Evolutionary conservation across 2,888 invertebrate species (phyloP).

Genomic region (Blastobasis lacticolella): DNA sequence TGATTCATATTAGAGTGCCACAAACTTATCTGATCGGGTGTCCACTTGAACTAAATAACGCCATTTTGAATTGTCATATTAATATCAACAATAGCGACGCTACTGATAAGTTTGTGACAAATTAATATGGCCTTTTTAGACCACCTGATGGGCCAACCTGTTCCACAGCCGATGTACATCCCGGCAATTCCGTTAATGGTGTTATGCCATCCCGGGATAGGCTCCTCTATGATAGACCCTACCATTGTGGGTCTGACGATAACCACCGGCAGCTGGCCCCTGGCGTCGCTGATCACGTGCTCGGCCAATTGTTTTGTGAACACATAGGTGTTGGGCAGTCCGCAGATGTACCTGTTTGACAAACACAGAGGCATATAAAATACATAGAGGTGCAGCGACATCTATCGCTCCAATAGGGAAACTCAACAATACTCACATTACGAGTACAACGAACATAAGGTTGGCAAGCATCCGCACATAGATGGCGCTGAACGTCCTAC

Average conservation of each 20-base stretch:
- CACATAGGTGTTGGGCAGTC: slow-evolving; percentile 88
- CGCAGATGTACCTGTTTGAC: slow-evolving; percentile 53
- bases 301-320: slow-evolving; percentile 89
- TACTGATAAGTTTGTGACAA: too few relatives aligned
- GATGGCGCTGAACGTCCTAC: too few relatives aligned
- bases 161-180: neutral
- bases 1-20: too few relatives aligned
- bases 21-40: too few relatives aligned
- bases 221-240: slow-evolving; percentile 67
- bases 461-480: too few relatives aligned
- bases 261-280: slow-evolving; percentile 75
- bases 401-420: too few relatives aligned
- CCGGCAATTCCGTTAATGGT: slow-evolving; percentile 54
- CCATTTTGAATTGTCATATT: too few relatives aligned
- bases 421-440: too few relatives aligned
- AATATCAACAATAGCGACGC: too few relatives aligned
- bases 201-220: slow-evolving; percentile 83
- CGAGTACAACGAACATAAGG: too few relatives aligned
- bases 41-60: too few relatives aligned
- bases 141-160: neutral
- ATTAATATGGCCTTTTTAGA: too few relatives aligned
- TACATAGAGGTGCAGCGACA: neutral
- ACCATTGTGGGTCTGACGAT: slow-evolving; percentile 82
- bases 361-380: neutral
- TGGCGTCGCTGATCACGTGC: slow-evolving; percentile 77